A percentile compares a stretch with the other conserved stretches of the same genome.
Conservation (phyloP, 1,140 invertebrate genomes). For the Lepidurus couesii region DNA sequence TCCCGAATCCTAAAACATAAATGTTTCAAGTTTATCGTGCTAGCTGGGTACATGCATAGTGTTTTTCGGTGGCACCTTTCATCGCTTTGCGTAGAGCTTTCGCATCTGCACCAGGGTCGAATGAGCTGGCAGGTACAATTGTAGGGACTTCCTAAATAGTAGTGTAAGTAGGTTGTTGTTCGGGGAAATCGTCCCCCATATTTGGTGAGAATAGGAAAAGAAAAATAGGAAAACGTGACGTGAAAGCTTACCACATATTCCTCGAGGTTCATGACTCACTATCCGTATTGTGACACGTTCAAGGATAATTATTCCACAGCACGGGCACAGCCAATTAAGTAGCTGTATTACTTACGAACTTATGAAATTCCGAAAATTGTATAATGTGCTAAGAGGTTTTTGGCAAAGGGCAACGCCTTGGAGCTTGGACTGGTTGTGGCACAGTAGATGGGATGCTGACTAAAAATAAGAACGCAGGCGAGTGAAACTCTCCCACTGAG, state of each 20-base stretch:
- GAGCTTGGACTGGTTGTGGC: neutral
- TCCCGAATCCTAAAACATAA: constrained; percentile 55
- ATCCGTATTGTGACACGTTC: neutral
- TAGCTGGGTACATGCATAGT: constrained; percentile 24
- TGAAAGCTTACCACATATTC: constrained; percentile 29
- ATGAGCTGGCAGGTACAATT: constrained; percentile 50
- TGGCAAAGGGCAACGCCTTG: constrained; percentile 6
- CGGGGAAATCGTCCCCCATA: neutral
- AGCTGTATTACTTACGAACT: neutral
- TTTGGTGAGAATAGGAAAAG: neutral
- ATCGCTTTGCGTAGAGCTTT: constrained; percentile 75
- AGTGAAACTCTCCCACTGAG: neutral
- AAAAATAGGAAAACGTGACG: neutral
- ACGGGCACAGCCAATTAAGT: neutral
- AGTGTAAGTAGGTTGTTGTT: constrained; percentile 16
- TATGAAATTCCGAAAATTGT: neutral
- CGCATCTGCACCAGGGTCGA: constrained; percentile 68
- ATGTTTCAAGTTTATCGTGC: constrained; percentile 4
- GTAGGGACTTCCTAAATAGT: constrained; percentile 56
- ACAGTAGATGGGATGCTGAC: neutral
- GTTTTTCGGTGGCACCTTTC: constrained; percentile 55
- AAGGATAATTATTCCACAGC: neutral
- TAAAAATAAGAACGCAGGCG: constrained; percentile 11
- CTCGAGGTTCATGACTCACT: constrained; percentile 24
- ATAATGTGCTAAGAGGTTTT: neutral